Conservation (phyloP, 64 coral and sea anemone genomes). For the Montipora sp. region DNA sequence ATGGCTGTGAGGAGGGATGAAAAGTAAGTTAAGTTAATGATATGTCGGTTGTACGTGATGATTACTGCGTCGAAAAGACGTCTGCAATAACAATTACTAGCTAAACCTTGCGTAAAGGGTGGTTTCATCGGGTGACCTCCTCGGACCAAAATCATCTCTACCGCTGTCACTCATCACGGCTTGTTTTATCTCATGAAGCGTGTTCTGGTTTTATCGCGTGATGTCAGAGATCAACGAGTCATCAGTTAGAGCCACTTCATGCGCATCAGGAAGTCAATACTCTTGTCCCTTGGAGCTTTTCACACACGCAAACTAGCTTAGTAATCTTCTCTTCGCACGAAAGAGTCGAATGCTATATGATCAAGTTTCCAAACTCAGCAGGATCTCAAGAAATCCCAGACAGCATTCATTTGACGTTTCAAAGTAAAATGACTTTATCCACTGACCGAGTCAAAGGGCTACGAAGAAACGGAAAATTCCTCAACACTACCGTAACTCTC, state of each 20-base stretch:
- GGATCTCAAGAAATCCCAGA: not conserved
- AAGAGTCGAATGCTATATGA: not conserved
- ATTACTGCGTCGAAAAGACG: not conserved
- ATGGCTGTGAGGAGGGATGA: not conserved
- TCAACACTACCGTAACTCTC: no score
- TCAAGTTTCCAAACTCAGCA: not conserved
- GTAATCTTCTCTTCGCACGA: not conserved
- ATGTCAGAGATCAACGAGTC: not conserved
- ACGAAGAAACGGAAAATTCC: no score
- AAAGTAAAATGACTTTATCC: no score
- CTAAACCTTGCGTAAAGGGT: no score
- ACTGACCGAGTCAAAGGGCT: no score
- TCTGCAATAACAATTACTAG: not conserved
- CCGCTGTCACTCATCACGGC: slow-evolving; percentile 20
- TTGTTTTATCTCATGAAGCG: slow-evolving; percentile 7
- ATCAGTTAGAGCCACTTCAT: not conserved
- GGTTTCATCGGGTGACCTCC: not conserved
- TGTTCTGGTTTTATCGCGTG: not conserved
- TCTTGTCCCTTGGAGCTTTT: not conserved
- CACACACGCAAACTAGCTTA: not conserved
- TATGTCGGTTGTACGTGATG: not conserved
- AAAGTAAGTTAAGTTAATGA: not conserved
- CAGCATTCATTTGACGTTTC: not conserved
- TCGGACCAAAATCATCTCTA: not conserved
- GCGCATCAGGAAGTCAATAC: not conserved